phyloP scores from a whole-genome alignment of 2,113 vertebrate genomes.

The Mobula hypostoma region DNA sequence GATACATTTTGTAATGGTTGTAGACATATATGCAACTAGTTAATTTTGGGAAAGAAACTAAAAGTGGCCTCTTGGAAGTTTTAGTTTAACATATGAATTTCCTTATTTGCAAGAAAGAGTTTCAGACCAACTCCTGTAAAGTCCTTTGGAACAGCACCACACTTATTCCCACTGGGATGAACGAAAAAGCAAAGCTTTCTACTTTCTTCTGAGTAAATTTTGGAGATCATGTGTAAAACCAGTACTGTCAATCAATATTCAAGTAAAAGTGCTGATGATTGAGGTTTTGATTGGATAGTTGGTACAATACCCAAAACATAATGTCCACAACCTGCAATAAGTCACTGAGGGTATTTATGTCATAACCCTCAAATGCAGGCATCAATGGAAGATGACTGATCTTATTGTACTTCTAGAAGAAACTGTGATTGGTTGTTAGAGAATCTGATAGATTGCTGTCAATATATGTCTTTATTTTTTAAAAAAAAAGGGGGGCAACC shows the following conservation, averaged over 20 bases:
- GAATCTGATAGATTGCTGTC: not conserved
- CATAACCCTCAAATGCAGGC: not conserved
- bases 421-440: not conserved
- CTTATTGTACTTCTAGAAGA: not conserved
- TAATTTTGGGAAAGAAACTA: not conserved
- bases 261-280: not conserved
- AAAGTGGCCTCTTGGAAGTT: not conserved
- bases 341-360: not conserved
- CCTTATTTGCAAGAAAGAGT: not conserved
- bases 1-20: not conserved
- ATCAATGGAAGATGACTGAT: not conserved
- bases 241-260: not conserved
- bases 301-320: not conserved
- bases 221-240: not conserved
- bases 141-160: not conserved
- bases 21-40: not conserved
- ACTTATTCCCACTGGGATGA: not conserved
- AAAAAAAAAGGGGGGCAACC: not conserved
- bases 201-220: not conserved
- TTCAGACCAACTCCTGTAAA: conserved; percentile 9
- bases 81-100: not conserved
- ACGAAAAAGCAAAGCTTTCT: conserved; percentile 18
- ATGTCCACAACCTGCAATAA: not conserved
- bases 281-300: not conserved
- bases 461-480: not conserved